phyloP scores from a whole-genome alignment of 2,797 vertebrate species.

The Sebastes vulpes region DNA sequence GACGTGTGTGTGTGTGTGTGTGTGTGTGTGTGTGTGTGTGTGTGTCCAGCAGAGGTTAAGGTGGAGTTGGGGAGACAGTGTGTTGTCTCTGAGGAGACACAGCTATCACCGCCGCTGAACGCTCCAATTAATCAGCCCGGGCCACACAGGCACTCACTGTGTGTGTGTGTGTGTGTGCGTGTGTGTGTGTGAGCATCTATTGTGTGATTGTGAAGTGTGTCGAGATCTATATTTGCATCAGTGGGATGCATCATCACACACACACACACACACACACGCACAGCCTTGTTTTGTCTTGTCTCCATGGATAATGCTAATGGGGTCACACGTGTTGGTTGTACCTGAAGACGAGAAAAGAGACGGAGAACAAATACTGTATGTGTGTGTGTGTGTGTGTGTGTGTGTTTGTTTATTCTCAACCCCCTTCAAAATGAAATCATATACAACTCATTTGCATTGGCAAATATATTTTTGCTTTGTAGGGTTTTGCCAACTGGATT shows the following conservation, averaged over 20 bases:
- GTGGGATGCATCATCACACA: neutral
- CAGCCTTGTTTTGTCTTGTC: slow-evolving; percentile 46
- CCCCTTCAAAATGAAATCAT: neutral
- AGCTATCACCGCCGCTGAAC: slow-evolving; percentile 76
- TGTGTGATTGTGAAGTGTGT: slow-evolving; percentile 39
- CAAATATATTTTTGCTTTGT: neutral
- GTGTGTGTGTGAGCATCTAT: neutral
- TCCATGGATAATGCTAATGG: slow-evolving; percentile 60
- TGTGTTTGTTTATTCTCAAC: neutral
- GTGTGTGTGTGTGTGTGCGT: slow-evolving; percentile 5
- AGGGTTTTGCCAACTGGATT: neutral
- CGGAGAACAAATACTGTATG: slow-evolving; percentile 1
- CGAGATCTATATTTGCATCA: slow-evolving; percentile 50
- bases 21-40: slow-evolving; percentile 30
- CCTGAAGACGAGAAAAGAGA: neutral
- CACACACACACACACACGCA: neutral
- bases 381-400: neutral
- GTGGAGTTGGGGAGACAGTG: slow-evolving; percentile 67
- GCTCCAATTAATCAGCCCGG: slow-evolving; percentile 79
- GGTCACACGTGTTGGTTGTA: slow-evolving; percentile 33
- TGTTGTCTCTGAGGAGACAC: slow-evolving; percentile 75
- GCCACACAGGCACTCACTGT: slow-evolving; percentile 38
- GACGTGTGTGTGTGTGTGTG: slow-evolving; percentile 1
- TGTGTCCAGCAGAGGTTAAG: slow-evolving; percentile 66
- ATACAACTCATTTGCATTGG: neutral